A percentile compares a stretch with the other conserved stretches of the same genome.
Conservation (phyloP, 2,888 invertebrate genomes). For the Thereva unica region DNA sequence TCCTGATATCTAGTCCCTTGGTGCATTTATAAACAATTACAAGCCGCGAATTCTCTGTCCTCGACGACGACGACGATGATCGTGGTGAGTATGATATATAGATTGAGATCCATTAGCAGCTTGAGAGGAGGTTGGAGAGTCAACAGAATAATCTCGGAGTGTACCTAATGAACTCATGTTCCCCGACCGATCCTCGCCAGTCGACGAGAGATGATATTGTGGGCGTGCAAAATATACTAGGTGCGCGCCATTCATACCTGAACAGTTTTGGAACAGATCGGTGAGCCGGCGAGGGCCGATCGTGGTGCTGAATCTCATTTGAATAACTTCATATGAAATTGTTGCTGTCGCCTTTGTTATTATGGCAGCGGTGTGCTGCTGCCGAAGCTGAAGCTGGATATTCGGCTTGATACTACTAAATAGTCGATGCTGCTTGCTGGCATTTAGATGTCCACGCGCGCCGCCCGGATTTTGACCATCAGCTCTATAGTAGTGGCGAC, state of each 20-base stretch:
- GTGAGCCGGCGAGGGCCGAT: no score
- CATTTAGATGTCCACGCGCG: no score
- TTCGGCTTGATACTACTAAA: no score
- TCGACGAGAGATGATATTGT: conserved; percentile 6
- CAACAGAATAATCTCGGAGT: background rate
- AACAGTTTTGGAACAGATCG: no score
- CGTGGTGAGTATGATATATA: background rate
- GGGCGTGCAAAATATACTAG: conserved; percentile 21
- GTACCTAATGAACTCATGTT: background rate
- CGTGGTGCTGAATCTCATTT: conserved; percentile 10
- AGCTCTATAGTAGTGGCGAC: no score
- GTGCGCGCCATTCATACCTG: conserved; percentile 4
- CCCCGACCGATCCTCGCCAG: background rate
- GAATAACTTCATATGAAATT: no score
- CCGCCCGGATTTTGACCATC: conserved; percentile 5
- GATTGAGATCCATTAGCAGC: conserved; percentile 7
- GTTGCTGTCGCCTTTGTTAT: no score
- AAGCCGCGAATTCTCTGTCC: background rate
- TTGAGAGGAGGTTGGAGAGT: conserved; percentile 11
- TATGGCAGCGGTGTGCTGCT: no score
- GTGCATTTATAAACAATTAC: conserved; percentile 15
- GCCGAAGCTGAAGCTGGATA: no score
- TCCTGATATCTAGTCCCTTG: background rate
- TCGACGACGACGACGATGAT: background rate
- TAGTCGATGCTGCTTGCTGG: no score